Percentiles rank a stretch among this genome's conserved stretches.
Evolutionary conservation across 2,797 vertebrate species (phyloP).

Genomic region (Gambusia yucatana): DNA sequence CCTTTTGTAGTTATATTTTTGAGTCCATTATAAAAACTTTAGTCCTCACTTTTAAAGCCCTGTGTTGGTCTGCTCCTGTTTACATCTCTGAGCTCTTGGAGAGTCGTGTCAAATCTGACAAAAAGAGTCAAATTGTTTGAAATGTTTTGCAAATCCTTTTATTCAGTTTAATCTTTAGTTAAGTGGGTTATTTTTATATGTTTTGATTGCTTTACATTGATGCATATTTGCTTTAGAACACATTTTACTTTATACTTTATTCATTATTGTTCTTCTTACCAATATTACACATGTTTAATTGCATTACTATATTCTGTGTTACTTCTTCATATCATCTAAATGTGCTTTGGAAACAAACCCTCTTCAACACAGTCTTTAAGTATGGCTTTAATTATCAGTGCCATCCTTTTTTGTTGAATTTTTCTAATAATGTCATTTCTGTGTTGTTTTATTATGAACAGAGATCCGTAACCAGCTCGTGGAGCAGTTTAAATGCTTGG

Average conservation of each 20-base stretch:
- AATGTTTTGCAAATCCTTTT: neutral
- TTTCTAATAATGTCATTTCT: constrained; percentile 16
- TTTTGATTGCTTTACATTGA: neutral
- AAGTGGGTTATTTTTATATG: no score
- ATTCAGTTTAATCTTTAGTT: neutral
- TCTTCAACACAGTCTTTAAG: neutral
- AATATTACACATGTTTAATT: neutral
- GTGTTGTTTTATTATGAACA: constrained; percentile 67
- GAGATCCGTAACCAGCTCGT: constrained; percentile 97
- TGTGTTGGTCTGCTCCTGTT: neutral
- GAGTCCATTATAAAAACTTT: neutral
- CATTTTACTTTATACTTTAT: neutral
- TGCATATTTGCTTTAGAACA: neutral
- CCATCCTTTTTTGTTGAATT: neutral
- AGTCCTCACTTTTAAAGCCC: neutral
- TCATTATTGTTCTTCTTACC: neutral
- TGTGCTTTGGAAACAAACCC: neutral
- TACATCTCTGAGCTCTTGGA: neutral
- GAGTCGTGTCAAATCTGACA: neutral
- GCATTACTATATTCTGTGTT: neutral
- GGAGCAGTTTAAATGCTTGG: constrained; percentile 98
- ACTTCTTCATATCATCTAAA: neutral
- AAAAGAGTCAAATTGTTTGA: constrained; percentile 1
- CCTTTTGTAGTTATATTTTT: neutral
- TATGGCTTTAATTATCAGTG: neutral